Evolutionary conservation across 1,140 invertebrate genomes (phyloP), one percentile per base, ranked within the genome.

Genomic region (Drosophila persimilis): DNA sequence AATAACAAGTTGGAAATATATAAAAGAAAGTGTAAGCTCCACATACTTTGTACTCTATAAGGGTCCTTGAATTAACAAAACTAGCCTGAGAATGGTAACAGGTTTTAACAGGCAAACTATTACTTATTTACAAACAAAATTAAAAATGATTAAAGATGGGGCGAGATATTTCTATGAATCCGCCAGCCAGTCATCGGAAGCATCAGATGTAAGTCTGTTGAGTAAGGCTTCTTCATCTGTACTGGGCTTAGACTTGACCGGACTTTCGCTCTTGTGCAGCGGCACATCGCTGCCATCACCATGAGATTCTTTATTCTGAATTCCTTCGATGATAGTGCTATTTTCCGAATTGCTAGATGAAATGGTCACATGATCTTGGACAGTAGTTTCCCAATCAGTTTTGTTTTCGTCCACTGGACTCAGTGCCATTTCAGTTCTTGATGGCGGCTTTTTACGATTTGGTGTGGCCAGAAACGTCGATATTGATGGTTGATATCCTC

Each of bases 401-500:
- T 24, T 2, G 1, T 31, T 29, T 47, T 72, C 48, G 8, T 48
- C 7, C 6, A 58, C 13, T 9, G 81, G 81, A 7, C 81, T 86
- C 4, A 85, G 1, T 5, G 24, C 7, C 81, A 85, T 81, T 22
- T 51, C 26, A 17, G 6, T 35, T 13, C 1, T 1, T 8, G 8
- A 13, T 13, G 20, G n/a, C 6, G 48, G 46, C 11, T 31, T 1
- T 6, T 9, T 35, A 0, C 31, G 47, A 7, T 60, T 47, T 6
- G 77, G 64, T 2, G 61, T 73, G 20, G 53, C 48, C 4, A 89
- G 11, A 22, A 66, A 88, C 5, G 65, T 53, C 6, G 79, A 45
- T 41, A 88, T 89, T 1, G 84, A 67, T 1, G 76, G 79, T 31
- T 89, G 84, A 48, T 63, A 88, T 1, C 58, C 54, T n/a, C 48